Evolutionary conservation across 2,797 vertebrate species (phyloP).

Genomic region (Gila robusta): DNA sequence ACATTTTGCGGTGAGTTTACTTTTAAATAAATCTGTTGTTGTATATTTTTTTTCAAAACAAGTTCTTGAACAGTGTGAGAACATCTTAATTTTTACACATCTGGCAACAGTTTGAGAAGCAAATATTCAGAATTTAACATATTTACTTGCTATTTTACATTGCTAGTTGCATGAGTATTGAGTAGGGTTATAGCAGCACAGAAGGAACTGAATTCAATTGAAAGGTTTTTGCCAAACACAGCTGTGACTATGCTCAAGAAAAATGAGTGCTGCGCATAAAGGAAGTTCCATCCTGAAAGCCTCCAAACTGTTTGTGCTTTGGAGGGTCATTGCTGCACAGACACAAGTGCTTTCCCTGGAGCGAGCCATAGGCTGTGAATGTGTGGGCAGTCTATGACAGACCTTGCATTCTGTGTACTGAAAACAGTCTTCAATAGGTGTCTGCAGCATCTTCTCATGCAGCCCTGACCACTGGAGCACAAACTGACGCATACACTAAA

Average conservation of each 20-base stretch:
- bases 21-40: neutral
- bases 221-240: slow-evolving; percentile 43
- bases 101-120: neutral
- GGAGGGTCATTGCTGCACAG: slow-evolving; percentile 46
- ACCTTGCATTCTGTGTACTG: slow-evolving; percentile 49
- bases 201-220: slow-evolving; percentile 16
- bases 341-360: slow-evolving; percentile 50
- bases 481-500: slow-evolving; percentile 44
- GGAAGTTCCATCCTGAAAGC: slow-evolving; percentile 54
- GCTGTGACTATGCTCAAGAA: slow-evolving; percentile 46
- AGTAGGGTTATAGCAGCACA: neutral
- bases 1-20: neutral
- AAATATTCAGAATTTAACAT: neutral
- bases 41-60: neutral
- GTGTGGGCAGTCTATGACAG: slow-evolving; percentile 56
- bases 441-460: slow-evolving; percentile 45
- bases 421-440: slow-evolving; percentile 51
- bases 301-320: slow-evolving; percentile 43
- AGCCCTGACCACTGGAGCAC: slow-evolving; percentile 49
- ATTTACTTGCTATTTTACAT: neutral
- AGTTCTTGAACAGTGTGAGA: too few species aligned
- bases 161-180: neutral
- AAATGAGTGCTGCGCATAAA: slow-evolving; percentile 46
- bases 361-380: slow-evolving; percentile 57
- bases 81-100: neutral